A percentile compares a stretch with the other conserved stretches of the same genome.
Evolutionary conservation across 2,888 invertebrate species (phyloP).

Genomic region (Anoncus sp.): DNA sequence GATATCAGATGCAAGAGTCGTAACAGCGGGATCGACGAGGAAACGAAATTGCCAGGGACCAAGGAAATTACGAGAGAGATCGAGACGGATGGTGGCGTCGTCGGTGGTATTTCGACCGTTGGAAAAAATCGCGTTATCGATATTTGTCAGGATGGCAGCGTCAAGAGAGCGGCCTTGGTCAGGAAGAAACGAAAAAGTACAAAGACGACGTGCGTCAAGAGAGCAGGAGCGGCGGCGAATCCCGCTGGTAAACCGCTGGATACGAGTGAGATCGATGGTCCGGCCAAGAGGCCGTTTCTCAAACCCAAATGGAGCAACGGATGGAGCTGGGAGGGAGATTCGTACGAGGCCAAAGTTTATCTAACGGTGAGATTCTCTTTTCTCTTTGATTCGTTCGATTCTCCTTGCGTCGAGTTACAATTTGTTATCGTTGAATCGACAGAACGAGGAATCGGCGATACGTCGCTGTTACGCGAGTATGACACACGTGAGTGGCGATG

Average conservation of each 20-base stretch:
- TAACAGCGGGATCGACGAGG: too few relatives aligned
- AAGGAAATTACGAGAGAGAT: too few relatives aligned
- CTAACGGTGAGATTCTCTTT: slow-evolving; percentile 89
- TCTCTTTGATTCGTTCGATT: background rate
- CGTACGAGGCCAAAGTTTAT: slow-evolving; percentile 93
- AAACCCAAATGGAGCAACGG: slow-evolving; percentile 94
- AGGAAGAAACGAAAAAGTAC: slow-evolving; percentile 83
- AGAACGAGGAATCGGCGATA: slow-evolving; percentile 91
- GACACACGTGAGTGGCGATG: slow-evolving; percentile 93
- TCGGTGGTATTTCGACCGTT: slow-evolving; percentile 21
- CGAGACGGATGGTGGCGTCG: too few relatives aligned
- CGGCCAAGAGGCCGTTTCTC: slow-evolving; percentile 83
- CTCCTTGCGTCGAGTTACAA: background rate
- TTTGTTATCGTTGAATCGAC: slow-evolving; percentile 56
- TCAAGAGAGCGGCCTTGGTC: slow-evolving; percentile 66
- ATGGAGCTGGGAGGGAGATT: slow-evolving; percentile 95
- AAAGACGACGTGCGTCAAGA: slow-evolving; percentile 74
- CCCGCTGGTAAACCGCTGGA: slow-evolving; percentile 71
- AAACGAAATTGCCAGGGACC: too few relatives aligned
- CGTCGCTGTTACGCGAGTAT: slow-evolving; percentile 96
- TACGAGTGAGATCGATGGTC: slow-evolving; percentile 79
- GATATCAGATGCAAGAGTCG: slow-evolving; percentile 65
- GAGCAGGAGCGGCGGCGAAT: slow-evolving; percentile 30
- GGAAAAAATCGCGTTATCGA: slow-evolving; percentile 59
- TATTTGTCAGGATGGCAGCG: slow-evolving; percentile 60